phyloP scores from a whole-genome alignment of 2,797 vertebrate species.

The Discoglossus pictus region DNA sequence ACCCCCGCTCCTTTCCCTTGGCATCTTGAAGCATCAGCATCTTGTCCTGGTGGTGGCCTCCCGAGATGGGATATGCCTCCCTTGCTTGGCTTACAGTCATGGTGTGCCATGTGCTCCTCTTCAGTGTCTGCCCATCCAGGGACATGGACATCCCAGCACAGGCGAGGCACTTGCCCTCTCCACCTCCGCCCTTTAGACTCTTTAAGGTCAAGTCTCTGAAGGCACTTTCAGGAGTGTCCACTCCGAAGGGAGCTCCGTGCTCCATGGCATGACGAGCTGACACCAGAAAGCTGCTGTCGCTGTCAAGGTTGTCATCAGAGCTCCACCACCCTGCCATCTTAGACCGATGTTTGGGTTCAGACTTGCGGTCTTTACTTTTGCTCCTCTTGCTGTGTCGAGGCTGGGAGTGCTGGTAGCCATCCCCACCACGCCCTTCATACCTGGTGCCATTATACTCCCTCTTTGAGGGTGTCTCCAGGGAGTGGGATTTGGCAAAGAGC shows the following conservation, averaged over 20 bases:
- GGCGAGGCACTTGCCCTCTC: conserved; percentile 89
- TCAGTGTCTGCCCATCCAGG: conserved; percentile 89
- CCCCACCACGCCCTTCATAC: conserved; percentile 78
- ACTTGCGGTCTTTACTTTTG: conserved; percentile 78
- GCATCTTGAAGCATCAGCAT: conserved; percentile 87
- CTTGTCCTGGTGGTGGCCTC: conserved; percentile 86
- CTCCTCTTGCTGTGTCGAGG: conserved; percentile 78
- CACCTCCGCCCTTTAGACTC: conserved; percentile 79
- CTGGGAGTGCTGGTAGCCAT: conserved; percentile 77
- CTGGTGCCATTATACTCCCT: conserved; percentile 89
- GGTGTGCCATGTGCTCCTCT: conserved; percentile 96
- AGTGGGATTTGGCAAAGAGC: conserved; percentile 98
- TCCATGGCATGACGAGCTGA: conserved; percentile 71
- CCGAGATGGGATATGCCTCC: conserved; percentile 85
- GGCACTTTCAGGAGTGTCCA: conserved; percentile 91
- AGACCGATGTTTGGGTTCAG: conserved; percentile 74
- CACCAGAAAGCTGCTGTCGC: conserved; percentile 93
- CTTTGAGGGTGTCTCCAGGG: conserved; percentile 92
- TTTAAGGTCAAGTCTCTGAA: conserved; percentile 96
- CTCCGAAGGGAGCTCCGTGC: conserved; percentile 73
- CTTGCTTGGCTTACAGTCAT: conserved; percentile 98
- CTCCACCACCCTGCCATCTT: conserved; percentile 97
- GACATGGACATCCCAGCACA: conserved; percentile 91
- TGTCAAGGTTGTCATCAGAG: conserved; percentile 97
- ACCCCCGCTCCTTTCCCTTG: conserved; percentile 84